phyloP scores from a whole-genome alignment of 2,797 vertebrate species.

The Triplophysa yarkandensis region DNA sequence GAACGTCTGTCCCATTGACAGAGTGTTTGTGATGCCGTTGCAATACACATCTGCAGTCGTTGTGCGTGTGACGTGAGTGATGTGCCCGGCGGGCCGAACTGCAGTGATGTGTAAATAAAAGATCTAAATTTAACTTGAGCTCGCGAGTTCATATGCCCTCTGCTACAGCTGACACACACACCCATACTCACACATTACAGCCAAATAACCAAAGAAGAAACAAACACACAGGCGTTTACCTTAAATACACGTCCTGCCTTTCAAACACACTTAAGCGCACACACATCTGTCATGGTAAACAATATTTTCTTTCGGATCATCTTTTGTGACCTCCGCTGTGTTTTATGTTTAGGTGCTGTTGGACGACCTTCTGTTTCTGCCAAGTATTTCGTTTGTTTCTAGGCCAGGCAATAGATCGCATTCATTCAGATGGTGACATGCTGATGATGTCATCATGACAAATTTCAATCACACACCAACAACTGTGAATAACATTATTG shows the following conservation, averaged over 20 bases:
- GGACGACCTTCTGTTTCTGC: neutral
- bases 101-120: conserved; percentile 56
- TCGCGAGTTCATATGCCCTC: conserved; percentile 45
- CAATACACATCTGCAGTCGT: conserved; percentile 1
- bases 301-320: neutral
- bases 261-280: too few species aligned
- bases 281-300: neutral
- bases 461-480: too few species aligned
- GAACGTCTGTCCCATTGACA: conserved; percentile 6
- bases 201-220: conserved; percentile 1
- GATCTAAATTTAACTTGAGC: conserved; percentile 54
- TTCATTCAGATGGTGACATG: neutral
- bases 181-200: conserved; percentile 6
- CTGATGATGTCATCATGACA: neutral
- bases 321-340: neutral
- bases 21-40: conserved; percentile 42
- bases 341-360: neutral
- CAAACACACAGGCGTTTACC: conserved; percentile 9
- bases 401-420: neutral
- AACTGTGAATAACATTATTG: too few species aligned
- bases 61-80: conserved; percentile 36
- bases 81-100: conserved; percentile 39
- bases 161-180: conserved; percentile 11
- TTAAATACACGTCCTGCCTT: neutral
- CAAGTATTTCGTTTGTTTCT: too few species aligned